Evolutionary conservation across 2,113 vertebrate genomes (phyloP).

Genomic region (Poecilia latipinna): DNA sequence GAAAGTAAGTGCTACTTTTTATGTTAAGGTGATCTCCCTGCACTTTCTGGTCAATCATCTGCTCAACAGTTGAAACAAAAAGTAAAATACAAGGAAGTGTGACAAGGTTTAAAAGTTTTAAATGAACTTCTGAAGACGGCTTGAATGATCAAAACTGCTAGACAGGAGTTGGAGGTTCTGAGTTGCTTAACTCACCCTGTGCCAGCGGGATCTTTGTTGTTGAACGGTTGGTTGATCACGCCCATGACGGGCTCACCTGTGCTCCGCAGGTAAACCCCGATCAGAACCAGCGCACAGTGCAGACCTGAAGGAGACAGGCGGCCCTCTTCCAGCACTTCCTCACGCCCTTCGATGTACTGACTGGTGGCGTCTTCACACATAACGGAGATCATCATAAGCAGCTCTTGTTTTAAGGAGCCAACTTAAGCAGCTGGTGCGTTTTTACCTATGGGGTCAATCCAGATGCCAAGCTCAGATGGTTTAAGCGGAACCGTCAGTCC

Average conservation of each 20-base stretch:
- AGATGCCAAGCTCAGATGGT: slow-evolving; percentile 75
- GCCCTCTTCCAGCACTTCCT: slow-evolving; percentile 63
- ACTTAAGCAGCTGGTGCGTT: not conserved
- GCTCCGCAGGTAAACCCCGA: slow-evolving; percentile 80
- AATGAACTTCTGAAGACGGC: no score
- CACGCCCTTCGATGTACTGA: slow-evolving; percentile 78
- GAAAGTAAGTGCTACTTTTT: not conserved
- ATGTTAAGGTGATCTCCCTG: not conserved
- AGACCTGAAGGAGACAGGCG: slow-evolving; percentile 78
- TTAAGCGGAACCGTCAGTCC: slow-evolving; percentile 63
- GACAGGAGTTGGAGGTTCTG: not conserved
- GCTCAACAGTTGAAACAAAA: no score
- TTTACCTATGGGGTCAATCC: slow-evolving; percentile 85
- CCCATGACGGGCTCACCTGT: slow-evolving; percentile 83
- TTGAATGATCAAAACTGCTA: not conserved
- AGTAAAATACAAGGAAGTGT: no score
- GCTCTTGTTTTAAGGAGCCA: not conserved
- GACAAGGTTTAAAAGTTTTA: no score
- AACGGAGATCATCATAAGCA: not conserved
- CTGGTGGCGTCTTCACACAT: slow-evolving; percentile 78
- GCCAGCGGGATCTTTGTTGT: slow-evolving; percentile 64
- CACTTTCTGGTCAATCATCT: not conserved
- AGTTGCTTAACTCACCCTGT: slow-evolving; percentile 60
- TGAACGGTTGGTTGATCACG: slow-evolving; percentile 86
- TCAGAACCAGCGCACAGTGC: slow-evolving; percentile 83